Conservation (phyloP, 2,797 vertebrate species). For the Hippocampus kuda region DNA sequence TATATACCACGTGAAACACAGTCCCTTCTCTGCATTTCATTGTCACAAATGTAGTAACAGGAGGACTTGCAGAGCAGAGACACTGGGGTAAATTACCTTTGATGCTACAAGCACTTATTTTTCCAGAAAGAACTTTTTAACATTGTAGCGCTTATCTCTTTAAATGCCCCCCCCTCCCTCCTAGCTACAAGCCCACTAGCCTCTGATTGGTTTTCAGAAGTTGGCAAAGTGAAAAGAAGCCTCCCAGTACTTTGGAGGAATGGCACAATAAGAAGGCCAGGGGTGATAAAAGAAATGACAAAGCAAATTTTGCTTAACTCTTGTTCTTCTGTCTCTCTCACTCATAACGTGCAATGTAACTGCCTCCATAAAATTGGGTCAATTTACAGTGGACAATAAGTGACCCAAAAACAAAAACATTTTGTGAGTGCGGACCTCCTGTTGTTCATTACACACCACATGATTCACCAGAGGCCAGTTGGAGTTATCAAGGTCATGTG, state of each 20-base stretch:
- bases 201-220: slow-evolving; percentile 3
- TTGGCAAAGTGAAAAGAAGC: neutral
- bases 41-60: neutral
- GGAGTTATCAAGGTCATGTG: slow-evolving; percentile 17
- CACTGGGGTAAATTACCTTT: neutral
- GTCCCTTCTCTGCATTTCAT: neutral
- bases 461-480: slow-evolving; percentile 14
- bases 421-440: slow-evolving; percentile 10
- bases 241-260: neutral
- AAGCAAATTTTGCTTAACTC: neutral
- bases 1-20: neutral
- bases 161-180: neutral
- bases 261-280: neutral
- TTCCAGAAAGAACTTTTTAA: neutral
- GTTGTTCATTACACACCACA: slow-evolving; percentile 26
- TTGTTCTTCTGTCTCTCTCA: neutral
- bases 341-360: neutral
- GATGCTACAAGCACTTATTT: neutral
- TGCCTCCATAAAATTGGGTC: neutral
- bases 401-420: neutral
- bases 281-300: neutral
- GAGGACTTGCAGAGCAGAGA: neutral
- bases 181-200: neutral
- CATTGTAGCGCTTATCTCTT: neutral
- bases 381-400: neutral